Evolutionary conservation across 2,888 invertebrate genomes (phyloP).

Genomic region (Rosalia funebris): DNA sequence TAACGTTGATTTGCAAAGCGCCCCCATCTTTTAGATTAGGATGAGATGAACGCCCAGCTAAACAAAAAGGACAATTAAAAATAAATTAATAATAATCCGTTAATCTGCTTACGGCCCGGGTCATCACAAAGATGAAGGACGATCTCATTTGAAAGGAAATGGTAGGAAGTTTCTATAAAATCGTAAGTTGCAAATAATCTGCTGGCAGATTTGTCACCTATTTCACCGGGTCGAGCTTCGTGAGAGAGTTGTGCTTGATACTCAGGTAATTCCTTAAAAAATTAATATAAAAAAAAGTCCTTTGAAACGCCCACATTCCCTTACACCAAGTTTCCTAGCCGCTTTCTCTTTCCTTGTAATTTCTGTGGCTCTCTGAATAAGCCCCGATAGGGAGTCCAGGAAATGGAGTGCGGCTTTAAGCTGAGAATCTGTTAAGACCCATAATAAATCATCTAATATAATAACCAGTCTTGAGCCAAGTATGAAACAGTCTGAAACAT

Average conservation of each 20-base stretch:
- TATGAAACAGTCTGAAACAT: conserved; percentile 88
- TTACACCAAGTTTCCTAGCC: conserved; percentile 80
- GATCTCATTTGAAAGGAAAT: conserved; percentile 90
- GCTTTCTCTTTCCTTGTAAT: conserved; percentile 85
- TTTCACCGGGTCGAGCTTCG: conserved; percentile 65
- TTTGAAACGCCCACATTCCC: background rate
- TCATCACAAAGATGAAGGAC: conserved; percentile 98
- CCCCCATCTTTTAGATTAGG: conserved; percentile 89
- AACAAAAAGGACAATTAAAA: conserved; percentile 35
- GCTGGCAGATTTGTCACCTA: conserved; percentile 65
- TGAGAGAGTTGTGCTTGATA: conserved; percentile 78
- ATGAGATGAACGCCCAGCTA: conserved; percentile 85
- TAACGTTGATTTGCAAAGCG: conserved; percentile 90
- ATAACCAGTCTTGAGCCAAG: conserved; percentile 91
- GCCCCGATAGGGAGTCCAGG: conserved; percentile 82
- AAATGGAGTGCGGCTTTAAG: conserved; percentile 92
- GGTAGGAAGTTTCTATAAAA: conserved; percentile 98
- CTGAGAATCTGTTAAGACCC: conserved; percentile 97
- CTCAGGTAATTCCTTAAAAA: conserved; percentile 72
- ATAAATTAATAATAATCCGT: conserved; percentile 10
- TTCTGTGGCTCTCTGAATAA: conserved; percentile 84
- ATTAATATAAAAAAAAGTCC: background rate
- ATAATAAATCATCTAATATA: conserved; percentile 93
- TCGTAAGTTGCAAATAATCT: conserved; percentile 85
- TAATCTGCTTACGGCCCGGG: conserved; percentile 76